Base-by-base conservation (phyloP, 1,140 invertebrate genomes). In the Eurytemora carolleeae region DNA sequence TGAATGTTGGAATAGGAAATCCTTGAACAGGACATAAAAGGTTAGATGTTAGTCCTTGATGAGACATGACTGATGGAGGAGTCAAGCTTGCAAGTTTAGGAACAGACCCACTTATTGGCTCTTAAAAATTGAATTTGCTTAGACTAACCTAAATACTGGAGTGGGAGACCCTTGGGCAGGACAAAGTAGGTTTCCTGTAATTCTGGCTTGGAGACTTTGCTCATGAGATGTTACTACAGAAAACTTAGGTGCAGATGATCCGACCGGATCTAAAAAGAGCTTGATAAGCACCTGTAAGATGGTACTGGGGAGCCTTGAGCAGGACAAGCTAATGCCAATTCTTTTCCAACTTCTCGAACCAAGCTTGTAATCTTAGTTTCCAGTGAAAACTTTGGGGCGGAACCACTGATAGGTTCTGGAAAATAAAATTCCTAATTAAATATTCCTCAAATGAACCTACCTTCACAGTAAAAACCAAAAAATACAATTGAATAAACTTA, bases 101-200 rank as follows among this genome's bases (percentile, higher is more conserved):
- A 1, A 19, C 24, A 2, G 64, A 63, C 26, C 64, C 58, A 12
- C 64, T 61, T 17, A 64, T 16, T 2, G 62, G 64, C 26, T 64
- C 64, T 64, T 58, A 7, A 31, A 19, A 25, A 59, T 18, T 1
- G 24, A 44, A 57, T 1, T 60, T 57, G 26, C 52, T 16, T 18
- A 23, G 20, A 59, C 17, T 71, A 71, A 82, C 80, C 80, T 80
- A 70, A 77, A 81, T 65, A 77, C 71, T 65, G 80, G 80, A 67
- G 82, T 70, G 67, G 77, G 80, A 67, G 76, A 71, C n/a, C 71
- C 73, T 69, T 73, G 69, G 24, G 75, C 71, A 57, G 80, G 77
- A 69, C 80, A 79, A 59, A 81, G 75, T 64, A 85, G 76, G 71
- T 71, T n/a, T n/a, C n/a, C n/a, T n/a, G n/a, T n/a, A n/a, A n/a